Base-by-base conservation (phyloP, 2,888 invertebrate species). In the Eilema depressum region DNA sequence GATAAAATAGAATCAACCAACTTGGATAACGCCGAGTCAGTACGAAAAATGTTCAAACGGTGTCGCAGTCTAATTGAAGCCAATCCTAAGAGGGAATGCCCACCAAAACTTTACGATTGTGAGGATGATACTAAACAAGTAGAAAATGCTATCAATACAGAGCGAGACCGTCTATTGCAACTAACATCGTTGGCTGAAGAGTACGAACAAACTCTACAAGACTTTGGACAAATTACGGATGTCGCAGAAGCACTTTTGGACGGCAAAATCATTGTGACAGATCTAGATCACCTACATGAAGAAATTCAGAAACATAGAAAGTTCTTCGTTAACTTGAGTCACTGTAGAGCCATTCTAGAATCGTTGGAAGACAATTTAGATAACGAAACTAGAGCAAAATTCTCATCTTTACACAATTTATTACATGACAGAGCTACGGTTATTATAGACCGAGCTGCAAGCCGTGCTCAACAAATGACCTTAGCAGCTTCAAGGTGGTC, bases 271-370 rank as follows among this genome's bases (percentile, higher is more conserved):
- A 96, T 96, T 11, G 97, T 98, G 0, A 96, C 96, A 56, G 97
- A 97, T 80, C 93, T 98, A 74, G 97, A 97, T 82, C 97, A 98
- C 83, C 92, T 98, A n/a, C 98, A 98, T 84, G 98, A 98, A 84
- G 98, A 98, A 93, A 98, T 98, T 93, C 98, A 98, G 84, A 98
- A 98, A 86, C 98, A 98, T 84, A 96, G 98, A 57, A 98, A 98
- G 86, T 98, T 98, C 95, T 98, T 98, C 86, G 97, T 98, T 0
- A 98, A 98, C 82, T 91, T 98, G 12, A 98, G 98, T 84, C 98
- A 98, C 79, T 98, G 98, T 85, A 96, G 98, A 81, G 98, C 97
- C 17, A 98, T 98, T 83, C 93, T 98, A 57, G 98, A 98, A 89
- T 98, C 98, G 0, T 91, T 98, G 30, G 98, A 98, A 91, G 97